Conservation (phyloP, 2,797 vertebrate genomes). For the Rhincodon typus region DNA sequence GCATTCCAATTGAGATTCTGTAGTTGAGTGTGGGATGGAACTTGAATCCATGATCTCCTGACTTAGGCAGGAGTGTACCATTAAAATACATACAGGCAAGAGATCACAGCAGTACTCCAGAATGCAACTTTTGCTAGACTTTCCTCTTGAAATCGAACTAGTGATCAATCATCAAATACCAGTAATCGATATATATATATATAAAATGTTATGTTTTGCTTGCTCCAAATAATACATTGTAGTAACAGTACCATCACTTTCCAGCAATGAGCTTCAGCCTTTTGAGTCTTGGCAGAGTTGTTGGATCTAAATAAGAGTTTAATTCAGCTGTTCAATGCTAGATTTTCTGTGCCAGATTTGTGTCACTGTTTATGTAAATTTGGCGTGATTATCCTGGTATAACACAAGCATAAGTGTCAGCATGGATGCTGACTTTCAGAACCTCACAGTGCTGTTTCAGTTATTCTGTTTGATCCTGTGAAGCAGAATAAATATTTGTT, state of each 20-base stretch:
- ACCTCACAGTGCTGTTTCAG: neutral
- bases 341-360: neutral
- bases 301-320: neutral
- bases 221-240: neutral
- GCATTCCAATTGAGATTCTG: neutral
- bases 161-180: neutral
- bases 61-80: neutral
- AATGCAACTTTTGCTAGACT: neutral
- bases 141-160: neutral
- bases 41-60: neutral
- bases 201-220: neutral
- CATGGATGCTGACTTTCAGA: neutral
- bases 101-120: neutral
- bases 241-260: neutral
- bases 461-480: neutral
- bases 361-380: conserved; percentile 3
- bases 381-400: neutral
- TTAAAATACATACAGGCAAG: neutral
- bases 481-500: conserved; percentile 15
- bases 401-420: neutral
- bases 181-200: too few species aligned
- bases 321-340: neutral
- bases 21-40: neutral
- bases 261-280: neutral
- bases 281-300: neutral